Evolutionary conservation across 2,113 vertebrate genomes (phyloP).

Genomic region (Nerophis ophidion): DNA sequence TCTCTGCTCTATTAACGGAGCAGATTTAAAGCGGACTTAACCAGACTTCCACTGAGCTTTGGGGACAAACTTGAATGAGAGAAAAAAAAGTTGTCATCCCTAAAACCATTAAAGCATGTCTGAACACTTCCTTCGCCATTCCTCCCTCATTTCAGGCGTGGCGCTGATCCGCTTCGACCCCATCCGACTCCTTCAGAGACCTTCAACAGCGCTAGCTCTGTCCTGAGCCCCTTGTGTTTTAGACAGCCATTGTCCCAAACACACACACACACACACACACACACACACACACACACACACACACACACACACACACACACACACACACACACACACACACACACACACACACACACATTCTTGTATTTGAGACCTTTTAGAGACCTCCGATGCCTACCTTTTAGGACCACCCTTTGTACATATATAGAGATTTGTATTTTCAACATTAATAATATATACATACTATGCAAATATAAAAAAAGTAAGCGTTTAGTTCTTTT

Average conservation of each 20-base stretch:
- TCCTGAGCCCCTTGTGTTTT: conserved; percentile 56
- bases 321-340: no score
- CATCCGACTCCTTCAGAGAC: conserved; percentile 34
- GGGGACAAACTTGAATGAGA: conserved; percentile 34
- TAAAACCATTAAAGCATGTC: conserved; percentile 67
- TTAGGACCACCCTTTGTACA: no score
- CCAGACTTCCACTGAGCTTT: conserved; percentile 38
- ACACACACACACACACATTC: no score
- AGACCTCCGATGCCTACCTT: no score
- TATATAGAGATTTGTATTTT: no score
- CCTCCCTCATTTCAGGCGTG: conserved; percentile 42
- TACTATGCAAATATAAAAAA: no score
- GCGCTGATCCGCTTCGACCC: conserved; percentile 50
- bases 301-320: no score
- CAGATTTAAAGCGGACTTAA: conserved; percentile 42
- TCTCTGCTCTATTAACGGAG: conserved; percentile 33
- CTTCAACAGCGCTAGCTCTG: conserved; percentile 7
- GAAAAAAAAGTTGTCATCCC: conserved; percentile 43
- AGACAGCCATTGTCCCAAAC: conserved; percentile 58
- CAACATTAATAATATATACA: no score
- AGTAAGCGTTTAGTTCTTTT: no score
- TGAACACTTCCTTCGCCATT: conserved; percentile 46
- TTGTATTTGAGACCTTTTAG: no score
- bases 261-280: no score
- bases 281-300: no score